These are phyloP conservation scores for Trisateles emortualis DNA, from an alignment of 2,888 invertebrate species.

Conservation along the genomic window DNA sequence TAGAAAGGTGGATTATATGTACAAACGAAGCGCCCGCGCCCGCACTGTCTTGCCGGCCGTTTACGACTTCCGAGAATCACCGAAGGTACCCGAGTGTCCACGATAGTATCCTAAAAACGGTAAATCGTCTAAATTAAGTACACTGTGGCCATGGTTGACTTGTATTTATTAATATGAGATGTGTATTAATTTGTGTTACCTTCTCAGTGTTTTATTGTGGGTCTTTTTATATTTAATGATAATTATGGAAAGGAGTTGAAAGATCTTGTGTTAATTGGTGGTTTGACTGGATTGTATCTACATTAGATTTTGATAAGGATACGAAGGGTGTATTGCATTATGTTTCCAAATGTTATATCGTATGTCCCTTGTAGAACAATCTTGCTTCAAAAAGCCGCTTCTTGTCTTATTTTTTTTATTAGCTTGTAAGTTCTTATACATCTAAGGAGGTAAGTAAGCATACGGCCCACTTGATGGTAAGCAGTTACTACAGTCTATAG, in stretches of 20 bases:
- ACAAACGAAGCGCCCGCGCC: constrained; percentile 61
- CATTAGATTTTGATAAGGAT: constrained; percentile 30
- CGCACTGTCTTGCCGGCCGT: constrained; percentile 55
- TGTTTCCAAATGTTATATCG: neutral
- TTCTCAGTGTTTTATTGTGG: constrained; percentile 34
- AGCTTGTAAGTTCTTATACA: neutral
- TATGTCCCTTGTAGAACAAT: neutral
- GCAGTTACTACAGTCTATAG: too few species aligned
- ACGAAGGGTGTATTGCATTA: constrained; percentile 7
- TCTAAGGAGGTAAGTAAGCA: neutral
- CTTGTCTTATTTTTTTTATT: neutral
- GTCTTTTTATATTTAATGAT: constrained; percentile 44
- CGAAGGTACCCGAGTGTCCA: constrained; percentile 47
- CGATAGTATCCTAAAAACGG: constrained; percentile 69
- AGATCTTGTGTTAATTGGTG: constrained; percentile 46
- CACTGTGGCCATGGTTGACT: constrained; percentile 59
- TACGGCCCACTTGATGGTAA: too few species aligned
- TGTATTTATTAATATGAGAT: constrained; percentile 54
- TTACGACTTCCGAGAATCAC: constrained; percentile 76
- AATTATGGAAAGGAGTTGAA: constrained; percentile 35
- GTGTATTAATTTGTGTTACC: constrained; percentile 47
- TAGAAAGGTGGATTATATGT: constrained; percentile 68
- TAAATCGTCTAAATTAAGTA: constrained; percentile 77
- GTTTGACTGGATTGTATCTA: constrained; percentile 25
- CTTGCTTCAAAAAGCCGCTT: neutral